These are phyloP conservation scores for Osedax fenrisi DNA, from an alignment of 2,888 invertebrate species.

Conservation along the genomic window DNA sequence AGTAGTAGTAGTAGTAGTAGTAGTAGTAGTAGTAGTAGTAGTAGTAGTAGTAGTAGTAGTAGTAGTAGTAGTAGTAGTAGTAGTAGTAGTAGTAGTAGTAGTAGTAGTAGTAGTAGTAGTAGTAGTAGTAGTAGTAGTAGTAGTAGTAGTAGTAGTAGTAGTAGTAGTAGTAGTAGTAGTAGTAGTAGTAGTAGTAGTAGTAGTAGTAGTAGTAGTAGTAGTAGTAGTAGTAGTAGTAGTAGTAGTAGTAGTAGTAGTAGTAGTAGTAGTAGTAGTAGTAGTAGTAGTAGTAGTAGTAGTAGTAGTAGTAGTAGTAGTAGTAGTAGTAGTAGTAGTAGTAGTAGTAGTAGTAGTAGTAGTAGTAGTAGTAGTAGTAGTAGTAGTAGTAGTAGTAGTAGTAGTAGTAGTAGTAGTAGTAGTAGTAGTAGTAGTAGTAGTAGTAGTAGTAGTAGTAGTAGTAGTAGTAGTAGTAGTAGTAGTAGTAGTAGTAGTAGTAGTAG, in stretches of 20 bases:
- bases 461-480: background rate
- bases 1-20: background rate
- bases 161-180: background rate
- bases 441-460: background rate
- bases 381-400: background rate
- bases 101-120: background rate
- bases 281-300: background rate
- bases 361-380: background rate
- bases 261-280: background rate
- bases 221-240: background rate
- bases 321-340: background rate
- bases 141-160: background rate
- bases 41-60: background rate
- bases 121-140: background rate
- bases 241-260: background rate
- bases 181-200: too few relatives aligned
- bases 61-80: background rate
- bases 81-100: background rate
- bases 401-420: background rate
- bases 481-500: background rate
- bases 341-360: background rate
- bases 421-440: background rate
- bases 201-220: too few relatives aligned
- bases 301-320: background rate
- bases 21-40: background rate